A percentile compares a stretch with the other conserved stretches of the same genome.
Evolutionary conservation across 2,888 invertebrate genomes (phyloP).

Genomic region (Entomobrya proxima): DNA sequence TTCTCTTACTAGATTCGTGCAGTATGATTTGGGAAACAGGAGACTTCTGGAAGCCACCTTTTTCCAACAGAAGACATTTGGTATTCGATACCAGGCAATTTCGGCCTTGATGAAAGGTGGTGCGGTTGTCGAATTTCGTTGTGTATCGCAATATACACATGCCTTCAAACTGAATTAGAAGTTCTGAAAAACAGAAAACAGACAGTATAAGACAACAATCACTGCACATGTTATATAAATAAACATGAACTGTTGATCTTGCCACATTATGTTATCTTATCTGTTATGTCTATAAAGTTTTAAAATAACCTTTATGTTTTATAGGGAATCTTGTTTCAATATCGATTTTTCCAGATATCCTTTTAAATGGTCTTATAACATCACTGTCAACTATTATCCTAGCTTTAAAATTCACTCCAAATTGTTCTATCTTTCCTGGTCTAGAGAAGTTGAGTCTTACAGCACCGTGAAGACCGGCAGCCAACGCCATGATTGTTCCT

Average conservation of each 20-base stretch:
- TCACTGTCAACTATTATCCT: conserved; percentile 48
- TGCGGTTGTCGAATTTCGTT: conserved; percentile 55
- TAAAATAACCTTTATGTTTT: conserved; percentile 43
- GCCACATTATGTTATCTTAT: neutral
- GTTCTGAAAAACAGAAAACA: conserved; percentile 41
- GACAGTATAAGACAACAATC: too few relatives aligned
- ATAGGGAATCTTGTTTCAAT: conserved; percentile 58
- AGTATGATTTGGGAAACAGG: conserved; percentile 29
- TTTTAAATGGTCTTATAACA: conserved; percentile 41
- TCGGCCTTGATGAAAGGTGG: conserved; percentile 40
- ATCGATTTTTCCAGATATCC: conserved; percentile 48
- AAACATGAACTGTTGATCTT: too few relatives aligned
- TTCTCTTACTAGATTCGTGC: neutral
- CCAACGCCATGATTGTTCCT: conserved; percentile 44
- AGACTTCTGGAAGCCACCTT: conserved; percentile 41
- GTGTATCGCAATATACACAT: conserved; percentile 44
- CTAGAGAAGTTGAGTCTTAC: conserved; percentile 36
- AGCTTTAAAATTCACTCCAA: conserved; percentile 53
- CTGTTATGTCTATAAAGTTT: neutral
- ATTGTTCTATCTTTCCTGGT: conserved; percentile 46
- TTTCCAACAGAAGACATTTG: conserved; percentile 30
- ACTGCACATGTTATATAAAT: neutral
- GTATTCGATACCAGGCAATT: conserved; percentile 39
- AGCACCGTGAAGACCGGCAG: conserved; percentile 41
- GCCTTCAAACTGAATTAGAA: conserved; percentile 51